Evolutionary conservation across 2,888 invertebrate genomes (phyloP).

Genomic region (Lasioglossum calceatum): DNA sequence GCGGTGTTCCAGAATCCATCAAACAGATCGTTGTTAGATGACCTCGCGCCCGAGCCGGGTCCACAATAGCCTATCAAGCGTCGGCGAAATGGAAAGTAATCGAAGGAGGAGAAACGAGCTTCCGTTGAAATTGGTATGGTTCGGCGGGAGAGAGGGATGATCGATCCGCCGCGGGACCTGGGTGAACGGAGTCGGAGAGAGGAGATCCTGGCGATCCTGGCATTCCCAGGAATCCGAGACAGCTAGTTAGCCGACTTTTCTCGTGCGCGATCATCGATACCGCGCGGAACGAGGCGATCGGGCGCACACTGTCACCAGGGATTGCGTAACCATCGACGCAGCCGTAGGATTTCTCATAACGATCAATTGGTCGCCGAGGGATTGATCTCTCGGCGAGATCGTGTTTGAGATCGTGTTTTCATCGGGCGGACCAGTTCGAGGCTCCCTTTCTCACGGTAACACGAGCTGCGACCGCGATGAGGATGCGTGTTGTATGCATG

Average conservation of each 20-base stretch:
- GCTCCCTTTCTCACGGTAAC: constrained; percentile 70
- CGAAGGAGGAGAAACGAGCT: constrained; percentile 6
- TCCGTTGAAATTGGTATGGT: not conserved
- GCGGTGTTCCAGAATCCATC: constrained; percentile 9
- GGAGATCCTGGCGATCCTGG: constrained; percentile 3
- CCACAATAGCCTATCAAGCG: not conserved
- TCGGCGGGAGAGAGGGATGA: not conserved
- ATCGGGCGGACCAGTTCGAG: constrained; percentile 55
- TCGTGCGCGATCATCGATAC: constrained; percentile 27
- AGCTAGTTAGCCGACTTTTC: constrained; percentile 14
- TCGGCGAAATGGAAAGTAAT: constrained; percentile 15
- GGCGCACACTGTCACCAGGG: constrained; percentile 8
- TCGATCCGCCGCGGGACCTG: constrained; percentile 12
- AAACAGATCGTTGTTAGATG: not conserved
- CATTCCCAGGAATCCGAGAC: constrained; percentile 55
- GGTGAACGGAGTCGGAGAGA: not conserved
- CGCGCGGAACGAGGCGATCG: constrained; percentile 2
- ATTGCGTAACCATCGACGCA: constrained; percentile 61
- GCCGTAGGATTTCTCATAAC: constrained; percentile 64
- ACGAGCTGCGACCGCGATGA: constrained; percentile 59
- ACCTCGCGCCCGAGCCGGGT: not conserved
- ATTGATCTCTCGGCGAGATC: constrained; percentile 1
- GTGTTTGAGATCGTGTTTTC: constrained; percentile 64
- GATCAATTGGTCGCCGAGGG: constrained; percentile 62
- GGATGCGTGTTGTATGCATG: constrained; percentile 8